Evolutionary conservation across 35 echinoderm and acorn worm species (phyloP).

Genomic region (Acanthaster planci): DNA sequence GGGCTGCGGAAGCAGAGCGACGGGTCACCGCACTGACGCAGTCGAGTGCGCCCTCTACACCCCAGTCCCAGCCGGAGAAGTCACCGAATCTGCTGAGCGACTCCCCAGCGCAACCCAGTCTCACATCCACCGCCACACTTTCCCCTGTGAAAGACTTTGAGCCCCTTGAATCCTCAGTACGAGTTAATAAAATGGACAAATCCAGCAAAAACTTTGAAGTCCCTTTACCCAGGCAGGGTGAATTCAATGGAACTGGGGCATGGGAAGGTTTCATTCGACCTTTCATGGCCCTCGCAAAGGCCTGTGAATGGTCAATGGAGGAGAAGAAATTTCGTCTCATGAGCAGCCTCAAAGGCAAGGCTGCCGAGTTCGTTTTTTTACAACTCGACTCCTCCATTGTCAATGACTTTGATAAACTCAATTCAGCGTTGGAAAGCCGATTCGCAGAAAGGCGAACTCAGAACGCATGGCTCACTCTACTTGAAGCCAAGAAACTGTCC

Average conservation of each 20-base stretch:
- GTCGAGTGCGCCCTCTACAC: too few relatives aligned
- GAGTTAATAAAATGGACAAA: too few relatives aligned
- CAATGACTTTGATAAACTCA: not conserved
- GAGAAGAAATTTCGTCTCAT: not conserved
- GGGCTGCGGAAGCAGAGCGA: too few relatives aligned
- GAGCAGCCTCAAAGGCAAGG: not conserved
- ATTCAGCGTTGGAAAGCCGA: not conserved
- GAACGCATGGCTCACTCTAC: conserved; percentile 13
- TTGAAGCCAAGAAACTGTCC: conserved; percentile 32
- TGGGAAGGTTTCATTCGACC: conserved; percentile 45
- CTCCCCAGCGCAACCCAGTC: too few relatives aligned
- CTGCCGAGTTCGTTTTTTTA: conserved; percentile 46
- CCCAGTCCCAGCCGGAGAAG: too few relatives aligned
- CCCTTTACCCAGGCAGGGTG: too few relatives aligned
- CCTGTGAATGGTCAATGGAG: not conserved
- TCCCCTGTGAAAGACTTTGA: too few relatives aligned
- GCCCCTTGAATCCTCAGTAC: too few relatives aligned
- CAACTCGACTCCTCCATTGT: conserved; percentile 10
- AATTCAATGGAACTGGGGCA: not conserved
- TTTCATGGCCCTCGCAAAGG: conserved; percentile 29
- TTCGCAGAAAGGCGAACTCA: not conserved
- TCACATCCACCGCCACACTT: too few relatives aligned
- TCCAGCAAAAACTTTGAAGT: too few relatives aligned
- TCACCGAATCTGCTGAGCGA: too few relatives aligned
- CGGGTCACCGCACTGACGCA: too few relatives aligned